Evolutionary conservation across 2,797 vertebrate genomes (phyloP).

Genomic region (Distichodus sexfasciatus): DNA sequence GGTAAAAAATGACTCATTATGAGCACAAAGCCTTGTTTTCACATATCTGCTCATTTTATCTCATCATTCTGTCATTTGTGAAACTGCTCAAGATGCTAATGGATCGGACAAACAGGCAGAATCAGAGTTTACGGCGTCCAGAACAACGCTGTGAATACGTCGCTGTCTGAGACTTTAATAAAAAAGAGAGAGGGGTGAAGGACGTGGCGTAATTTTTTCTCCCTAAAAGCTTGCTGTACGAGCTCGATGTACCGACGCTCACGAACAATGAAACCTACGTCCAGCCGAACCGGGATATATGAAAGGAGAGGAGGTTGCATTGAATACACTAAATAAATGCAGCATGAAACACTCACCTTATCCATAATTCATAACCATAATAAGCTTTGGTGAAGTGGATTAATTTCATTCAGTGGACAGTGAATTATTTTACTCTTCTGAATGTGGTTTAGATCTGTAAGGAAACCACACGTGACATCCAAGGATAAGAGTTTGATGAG

Average conservation of each 20-base stretch:
- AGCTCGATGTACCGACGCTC: neutral
- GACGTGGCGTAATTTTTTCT: neutral
- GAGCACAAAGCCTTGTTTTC: slow-evolving; percentile 8
- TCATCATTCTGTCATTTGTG: neutral
- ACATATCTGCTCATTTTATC: neutral
- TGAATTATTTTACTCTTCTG: too few species aligned
- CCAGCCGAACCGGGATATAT: neutral
- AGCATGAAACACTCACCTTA: too few species aligned
- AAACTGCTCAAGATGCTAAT: slow-evolving; percentile 24
- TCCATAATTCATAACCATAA: neutral
- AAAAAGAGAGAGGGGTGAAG: neutral
- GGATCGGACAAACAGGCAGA: slow-evolving; percentile 28
- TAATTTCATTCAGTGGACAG: too few species aligned
- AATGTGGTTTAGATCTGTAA: too few species aligned
- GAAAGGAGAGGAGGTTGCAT: slow-evolving; percentile 5
- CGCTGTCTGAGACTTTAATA: slow-evolving; percentile 14
- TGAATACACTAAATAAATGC: too few species aligned
- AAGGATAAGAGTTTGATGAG: too few species aligned
- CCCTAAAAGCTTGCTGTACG: slow-evolving; percentile 13
- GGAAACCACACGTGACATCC: too few species aligned
- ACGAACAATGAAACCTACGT: slow-evolving; percentile 24
- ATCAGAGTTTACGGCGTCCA: slow-evolving; percentile 13
- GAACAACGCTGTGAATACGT: slow-evolving; percentile 13
- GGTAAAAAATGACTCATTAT: neutral
- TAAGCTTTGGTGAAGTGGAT: too few species aligned